Evolutionary conservation across 2,797 vertebrate species (phyloP), one percentile per base, ranked within the genome.

Genomic region (Euthynnus affinis): DNA sequence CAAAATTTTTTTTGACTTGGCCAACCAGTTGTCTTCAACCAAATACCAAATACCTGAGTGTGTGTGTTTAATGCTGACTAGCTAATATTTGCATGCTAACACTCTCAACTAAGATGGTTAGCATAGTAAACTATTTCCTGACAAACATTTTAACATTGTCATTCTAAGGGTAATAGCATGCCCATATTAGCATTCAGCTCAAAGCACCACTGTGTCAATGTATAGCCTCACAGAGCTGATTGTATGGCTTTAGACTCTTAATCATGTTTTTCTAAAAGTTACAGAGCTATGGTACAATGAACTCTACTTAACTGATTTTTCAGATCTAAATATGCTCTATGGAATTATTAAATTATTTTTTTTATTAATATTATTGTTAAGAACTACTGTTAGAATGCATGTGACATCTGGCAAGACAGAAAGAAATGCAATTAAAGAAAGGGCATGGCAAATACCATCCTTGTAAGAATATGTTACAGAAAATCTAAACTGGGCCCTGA

Each of bases 401-500:
- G 18, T 13, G 40, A 44, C n/a, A 59, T n/a, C n/a, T 68, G 52
- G n/a, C 29, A 25, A 27, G 3, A 75, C 40, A 66, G 13, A 22
- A 29, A 51, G 37, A 27, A 60, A 78, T 18, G 0, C 37, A 18
- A 63, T 52, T 22, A 46, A 70, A 75, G 18, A 53, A 22, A 37
- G 4, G 6, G 6, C 9, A 37, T 58, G 37, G 42, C 32, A 78
- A 57, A 71, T 57, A 64, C 3, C 9, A 79, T 4, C 3, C 2
- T 27, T 37, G 53, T 60, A 4, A 69, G 44, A 64, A n/a, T 61
- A 59, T 49, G 0, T 46, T 44, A 32, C 9, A 29, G 42, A 49
- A 40, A 71, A 69, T 70, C 32, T 63, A 69, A 80, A 37, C 13
- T 9, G 59, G 27, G 5, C 61, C 56, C 40, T 57, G 22, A 55